These are phyloP conservation scores for Pseudococcus viburni DNA, from an alignment of 2,888 invertebrate genomes.

Conservation along the genomic window DNA sequence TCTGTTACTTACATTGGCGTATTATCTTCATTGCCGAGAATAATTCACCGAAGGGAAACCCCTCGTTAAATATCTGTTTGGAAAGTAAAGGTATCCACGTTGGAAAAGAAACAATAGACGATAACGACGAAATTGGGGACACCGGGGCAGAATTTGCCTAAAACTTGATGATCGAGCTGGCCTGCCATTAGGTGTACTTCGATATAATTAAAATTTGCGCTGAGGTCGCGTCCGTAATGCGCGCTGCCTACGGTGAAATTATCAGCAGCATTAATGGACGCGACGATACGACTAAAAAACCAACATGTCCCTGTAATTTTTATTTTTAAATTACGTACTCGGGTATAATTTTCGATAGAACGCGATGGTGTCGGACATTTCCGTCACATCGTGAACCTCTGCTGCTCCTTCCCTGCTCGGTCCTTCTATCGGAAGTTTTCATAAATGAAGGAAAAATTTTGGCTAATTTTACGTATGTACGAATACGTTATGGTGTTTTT, in stretches of 20 bases:
- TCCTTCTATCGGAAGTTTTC: not conserved
- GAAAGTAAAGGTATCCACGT: too few relatives aligned
- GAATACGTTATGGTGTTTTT: not conserved
- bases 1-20: not conserved
- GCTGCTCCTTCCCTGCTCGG: not conserved
- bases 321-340: not conserved
- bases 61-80: too few relatives aligned
- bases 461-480: not conserved
- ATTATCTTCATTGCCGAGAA: not conserved
- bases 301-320: conserved; percentile 5
- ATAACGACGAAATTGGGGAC: not conserved
- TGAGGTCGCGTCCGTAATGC: not conserved
- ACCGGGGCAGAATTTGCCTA: too few relatives aligned
- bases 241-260: not conserved
- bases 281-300: not conserved
- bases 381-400: not conserved
- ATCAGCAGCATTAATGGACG: not conserved
- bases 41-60: not conserved
- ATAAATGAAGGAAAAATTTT: conserved; percentile 33
- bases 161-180: too few relatives aligned
- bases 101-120: too few relatives aligned
- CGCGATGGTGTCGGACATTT: not conserved
- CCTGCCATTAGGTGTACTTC: not conserved
- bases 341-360: not conserved
- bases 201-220: not conserved